Evolutionary conservation across 2,113 vertebrate species (phyloP).

Genomic region (Ictalurus furcatus): DNA sequence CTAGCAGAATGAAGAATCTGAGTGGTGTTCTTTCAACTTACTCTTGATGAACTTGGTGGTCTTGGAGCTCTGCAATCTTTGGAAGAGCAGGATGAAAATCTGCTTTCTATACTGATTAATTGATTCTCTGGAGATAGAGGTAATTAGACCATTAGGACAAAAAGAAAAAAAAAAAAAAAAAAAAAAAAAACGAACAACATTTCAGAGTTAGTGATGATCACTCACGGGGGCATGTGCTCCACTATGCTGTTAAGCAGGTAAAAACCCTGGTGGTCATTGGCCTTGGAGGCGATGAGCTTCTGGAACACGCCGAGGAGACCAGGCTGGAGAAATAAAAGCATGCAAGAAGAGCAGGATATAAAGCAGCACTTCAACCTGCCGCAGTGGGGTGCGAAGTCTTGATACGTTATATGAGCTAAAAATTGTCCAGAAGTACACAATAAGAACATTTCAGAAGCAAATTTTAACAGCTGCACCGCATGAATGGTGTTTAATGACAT

Average conservation of each 20-base stretch:
- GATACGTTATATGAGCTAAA: background rate
- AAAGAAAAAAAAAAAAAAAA: background rate
- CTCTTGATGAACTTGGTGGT: slow-evolving; percentile 99
- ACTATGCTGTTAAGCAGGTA: slow-evolving; percentile 96
- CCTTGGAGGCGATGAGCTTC: slow-evolving; percentile 96
- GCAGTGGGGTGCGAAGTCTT: background rate
- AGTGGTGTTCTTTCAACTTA: slow-evolving; percentile 68
- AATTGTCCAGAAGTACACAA: background rate
- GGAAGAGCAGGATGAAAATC: slow-evolving; percentile 97
- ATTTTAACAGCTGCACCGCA: background rate
- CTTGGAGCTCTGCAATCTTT: slow-evolving; percentile 97
- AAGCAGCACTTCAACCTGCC: background rate
- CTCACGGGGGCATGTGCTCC: slow-evolving; percentile 95
- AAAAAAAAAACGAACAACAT: background rate
- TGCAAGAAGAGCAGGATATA: background rate
- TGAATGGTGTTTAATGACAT: background rate
- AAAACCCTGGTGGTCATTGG: slow-evolving; percentile 98
- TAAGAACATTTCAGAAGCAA: background rate
- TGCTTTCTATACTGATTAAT: slow-evolving; percentile 94
- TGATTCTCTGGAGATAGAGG: slow-evolving; percentile 76
- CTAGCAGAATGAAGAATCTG: background rate
- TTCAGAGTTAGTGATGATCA: slow-evolving; percentile 38
- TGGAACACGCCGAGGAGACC: slow-evolving; percentile 96
- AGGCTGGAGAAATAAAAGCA: slow-evolving; percentile 71
- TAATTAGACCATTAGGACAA: background rate